Evolutionary conservation across 1,140 invertebrate genomes (phyloP), one percentile per base, ranked within the genome.

Genomic region (Leptoteleia sp.): DNA sequence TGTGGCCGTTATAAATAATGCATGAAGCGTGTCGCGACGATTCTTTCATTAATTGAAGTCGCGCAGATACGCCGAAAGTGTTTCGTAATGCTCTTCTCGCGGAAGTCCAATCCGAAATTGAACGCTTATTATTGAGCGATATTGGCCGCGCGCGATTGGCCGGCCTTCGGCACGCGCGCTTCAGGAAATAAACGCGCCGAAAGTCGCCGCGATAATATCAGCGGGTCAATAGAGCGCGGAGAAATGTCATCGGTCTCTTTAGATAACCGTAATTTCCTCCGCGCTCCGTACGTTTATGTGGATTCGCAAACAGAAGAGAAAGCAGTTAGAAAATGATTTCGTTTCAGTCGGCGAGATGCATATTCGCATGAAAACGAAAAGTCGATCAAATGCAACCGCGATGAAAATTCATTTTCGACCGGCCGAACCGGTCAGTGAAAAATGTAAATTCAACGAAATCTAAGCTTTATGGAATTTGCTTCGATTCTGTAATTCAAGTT

Each of bases 41-140:
- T 65, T 65, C 54, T 59, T 75, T 65, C 70, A 11, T 64, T 73
- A 65, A 75, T 59, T 59, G 70, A 65, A 59, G 42, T 35, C 22
- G n/a, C 29, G 11, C 29, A 31, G 17, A 40, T 33, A 33, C 31
- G 22, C 59, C 38, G 38, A 9, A 9, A 12, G 25, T 47, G 38
- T 50, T 47, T 48, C 35, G 52, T 22, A 48, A 57, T 17, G 17
- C 43, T 29, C 0, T 31, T 22, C 12, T 59, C 38, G 27, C 47
- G 57, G 48, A 72, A 54, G 43, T 70, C 16, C 22, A 3, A 5
- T 3, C 29, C 15, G 4, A 12, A 47, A 19, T 50, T 35, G 33
- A 62, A 38, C 38, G 22, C 29, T 55, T 40, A 16, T 70, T 33
- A 55, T 72, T 47, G 54, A 27, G 50, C 70, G 50, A 73, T 65